These are phyloP conservation scores for Pegoplata infirma DNA, from an alignment of 2,888 invertebrate genomes.

Conservation along the genomic window DNA sequence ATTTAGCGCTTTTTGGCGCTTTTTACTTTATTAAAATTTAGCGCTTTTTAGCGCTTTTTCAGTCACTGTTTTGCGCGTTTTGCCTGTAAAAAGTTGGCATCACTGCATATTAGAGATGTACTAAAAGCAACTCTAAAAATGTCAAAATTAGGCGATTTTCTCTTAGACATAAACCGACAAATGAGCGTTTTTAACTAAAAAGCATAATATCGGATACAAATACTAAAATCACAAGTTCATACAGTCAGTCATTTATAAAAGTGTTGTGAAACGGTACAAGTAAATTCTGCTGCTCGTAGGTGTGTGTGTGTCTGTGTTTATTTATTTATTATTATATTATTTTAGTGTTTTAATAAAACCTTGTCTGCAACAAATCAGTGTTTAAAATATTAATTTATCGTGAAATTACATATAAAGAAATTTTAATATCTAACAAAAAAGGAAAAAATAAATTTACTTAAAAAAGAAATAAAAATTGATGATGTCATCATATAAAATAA, in stretches of 20 bases:
- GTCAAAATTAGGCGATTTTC: background rate
- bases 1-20: no score
- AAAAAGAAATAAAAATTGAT: slow-evolving; percentile 7
- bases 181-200: background rate
- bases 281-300: slow-evolving; percentile 19
- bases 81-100: no score
- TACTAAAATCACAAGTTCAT: slow-evolving; percentile 10
- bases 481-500: slow-evolving; percentile 43
- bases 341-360: background rate
- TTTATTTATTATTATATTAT: background rate
- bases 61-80: no score
- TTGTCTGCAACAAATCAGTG: background rate
- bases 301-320: slow-evolving; percentile 21
- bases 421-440: background rate
- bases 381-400: background rate
- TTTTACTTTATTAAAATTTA: no score
- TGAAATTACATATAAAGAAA: background rate
- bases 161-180: background rate
- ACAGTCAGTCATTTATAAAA: slow-evolving; percentile 33
- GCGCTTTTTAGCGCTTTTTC: no score
- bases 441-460: background rate
- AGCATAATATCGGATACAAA: slow-evolving; percentile 15
- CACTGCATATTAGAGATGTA: slow-evolving; percentile 11
- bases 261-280: slow-evolving; percentile 31
- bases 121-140: background rate